These are phyloP conservation scores for Misgurnus mizolepis DNA, from an alignment of 2,113 vertebrate genomes.

Conservation along the genomic window DNA sequence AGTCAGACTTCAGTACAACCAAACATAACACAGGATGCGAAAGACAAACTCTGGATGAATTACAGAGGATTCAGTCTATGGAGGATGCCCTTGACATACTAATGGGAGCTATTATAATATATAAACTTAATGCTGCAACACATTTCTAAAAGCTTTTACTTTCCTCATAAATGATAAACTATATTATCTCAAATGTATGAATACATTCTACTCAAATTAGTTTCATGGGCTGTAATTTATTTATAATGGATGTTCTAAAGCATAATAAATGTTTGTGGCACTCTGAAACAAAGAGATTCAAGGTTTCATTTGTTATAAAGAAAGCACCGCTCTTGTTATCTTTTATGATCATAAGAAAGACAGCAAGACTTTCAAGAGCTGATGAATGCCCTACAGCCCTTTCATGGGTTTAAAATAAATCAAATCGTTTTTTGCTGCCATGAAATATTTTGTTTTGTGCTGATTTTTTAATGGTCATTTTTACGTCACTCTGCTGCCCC, in stretches of 20 bases:
- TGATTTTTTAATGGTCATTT: neutral
- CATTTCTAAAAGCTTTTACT: slow-evolving; percentile 35
- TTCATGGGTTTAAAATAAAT: slow-evolving; percentile 25
- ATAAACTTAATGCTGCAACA: slow-evolving; percentile 13
- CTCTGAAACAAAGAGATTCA: slow-evolving; percentile 2
- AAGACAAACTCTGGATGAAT: slow-evolving; percentile 54
- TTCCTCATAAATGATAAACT: slow-evolving; percentile 12
- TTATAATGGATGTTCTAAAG: slow-evolving; percentile 28
- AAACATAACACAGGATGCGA: slow-evolving; percentile 28
- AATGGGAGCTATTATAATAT: neutral
- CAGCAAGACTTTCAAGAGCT: slow-evolving; percentile 11
- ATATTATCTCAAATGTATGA: slow-evolving; percentile 18
- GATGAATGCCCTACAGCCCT: slow-evolving; percentile 10
- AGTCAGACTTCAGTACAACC: slow-evolving; percentile 43
- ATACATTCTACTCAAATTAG: slow-evolving; percentile 12
- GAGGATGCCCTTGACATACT: slow-evolving; percentile 14
- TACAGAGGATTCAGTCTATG: slow-evolving; percentile 54
- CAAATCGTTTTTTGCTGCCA: neutral
- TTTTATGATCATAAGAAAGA: slow-evolving; percentile 27
- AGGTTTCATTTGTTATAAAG: slow-evolving; percentile 31
- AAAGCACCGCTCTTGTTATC: slow-evolving; percentile 28
- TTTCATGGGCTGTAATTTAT: slow-evolving; percentile 31
- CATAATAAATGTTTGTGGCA: slow-evolving; percentile 1
- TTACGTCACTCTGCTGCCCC: slow-evolving; percentile 35
- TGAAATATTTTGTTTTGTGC: neutral